Conservation (phyloP, 2,113 vertebrate species). For the Oenanthe melanoleuca region DNA sequence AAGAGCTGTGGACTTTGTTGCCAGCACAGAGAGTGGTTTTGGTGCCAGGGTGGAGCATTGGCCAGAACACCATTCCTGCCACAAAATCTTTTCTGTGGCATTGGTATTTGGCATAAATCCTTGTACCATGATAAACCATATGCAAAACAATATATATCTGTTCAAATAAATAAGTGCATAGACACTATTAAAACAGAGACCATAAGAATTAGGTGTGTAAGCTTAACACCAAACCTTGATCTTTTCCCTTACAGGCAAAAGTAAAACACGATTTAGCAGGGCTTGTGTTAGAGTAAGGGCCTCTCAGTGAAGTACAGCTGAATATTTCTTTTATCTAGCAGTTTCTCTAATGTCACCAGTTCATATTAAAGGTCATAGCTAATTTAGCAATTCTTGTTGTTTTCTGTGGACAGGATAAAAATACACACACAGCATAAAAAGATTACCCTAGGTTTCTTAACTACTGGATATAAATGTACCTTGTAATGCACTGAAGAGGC, state of each 20-base stretch:
- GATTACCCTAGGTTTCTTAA: constrained; percentile 33
- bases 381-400: constrained; percentile 1
- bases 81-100: not conserved
- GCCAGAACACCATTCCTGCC: not conserved
- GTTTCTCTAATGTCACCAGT: not conserved
- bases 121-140: fast-evolving
- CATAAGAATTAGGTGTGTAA: not conserved
- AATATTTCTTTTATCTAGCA: not conserved
- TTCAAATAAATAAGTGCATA: not conserved
- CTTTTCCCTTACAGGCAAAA: not conserved
- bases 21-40: fast-evolving
- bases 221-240: not conserved
- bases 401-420: not conserved
- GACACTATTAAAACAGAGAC: not conserved
- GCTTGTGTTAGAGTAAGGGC: not conserved
- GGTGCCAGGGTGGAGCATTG: fast-evolving
- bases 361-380: not conserved
- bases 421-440: not conserved
- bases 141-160: not conserved
- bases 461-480: constrained; percentile 46
- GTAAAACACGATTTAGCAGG: not conserved
- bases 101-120: not conserved
- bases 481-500: constrained; percentile 47
- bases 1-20: not conserved
- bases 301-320: not conserved